Evolutionary conservation across 53 echinoderm and acorn worm species (phyloP).

Genomic region (Crossaster papposus): DNA sequence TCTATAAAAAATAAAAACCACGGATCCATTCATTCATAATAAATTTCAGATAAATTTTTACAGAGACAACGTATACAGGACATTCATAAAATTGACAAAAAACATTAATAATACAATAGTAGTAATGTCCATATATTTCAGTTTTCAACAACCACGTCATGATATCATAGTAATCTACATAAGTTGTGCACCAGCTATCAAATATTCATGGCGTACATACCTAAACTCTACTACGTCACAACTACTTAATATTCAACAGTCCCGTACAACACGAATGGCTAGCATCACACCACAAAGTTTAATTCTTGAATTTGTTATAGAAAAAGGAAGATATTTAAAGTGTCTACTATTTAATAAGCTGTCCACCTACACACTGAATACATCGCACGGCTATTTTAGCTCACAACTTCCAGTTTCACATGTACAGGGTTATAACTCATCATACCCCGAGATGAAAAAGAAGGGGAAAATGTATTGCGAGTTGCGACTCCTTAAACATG

Average conservation of each 20-base stretch:
- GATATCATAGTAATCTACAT: constrained; percentile 43
- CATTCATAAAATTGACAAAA: constrained; percentile 44
- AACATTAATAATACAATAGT: constrained; percentile 53
- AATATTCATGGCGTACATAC: constrained; percentile 30
- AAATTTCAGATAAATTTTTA: constrained; percentile 67
- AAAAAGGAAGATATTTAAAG: constrained; percentile 53
- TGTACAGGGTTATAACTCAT: constrained; percentile 6
- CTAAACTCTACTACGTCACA: constrained; percentile 60
- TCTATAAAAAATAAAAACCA: constrained; percentile 68
- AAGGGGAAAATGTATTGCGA: not conserved
- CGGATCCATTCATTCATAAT: constrained; percentile 56
- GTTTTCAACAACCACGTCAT: constrained; percentile 62
- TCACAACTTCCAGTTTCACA: constrained; percentile 7
- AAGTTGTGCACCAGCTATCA: constrained; percentile 58
- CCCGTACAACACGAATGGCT: constrained; percentile 43
- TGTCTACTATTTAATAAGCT: constrained; percentile 10
- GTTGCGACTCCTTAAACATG: not conserved
- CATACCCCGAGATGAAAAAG: constrained; percentile 1
- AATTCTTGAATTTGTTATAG: constrained; percentile 15
- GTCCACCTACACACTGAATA: constrained; percentile 27
- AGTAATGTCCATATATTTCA: constrained; percentile 63
- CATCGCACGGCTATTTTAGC: not conserved
- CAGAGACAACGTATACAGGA: constrained; percentile 40
- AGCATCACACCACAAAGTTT: constrained; percentile 23
- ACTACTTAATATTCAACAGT: constrained; percentile 58